Base-by-base conservation (phyloP, 2,113 vertebrate genomes). In the Trochalopteron elliotii region DNA sequence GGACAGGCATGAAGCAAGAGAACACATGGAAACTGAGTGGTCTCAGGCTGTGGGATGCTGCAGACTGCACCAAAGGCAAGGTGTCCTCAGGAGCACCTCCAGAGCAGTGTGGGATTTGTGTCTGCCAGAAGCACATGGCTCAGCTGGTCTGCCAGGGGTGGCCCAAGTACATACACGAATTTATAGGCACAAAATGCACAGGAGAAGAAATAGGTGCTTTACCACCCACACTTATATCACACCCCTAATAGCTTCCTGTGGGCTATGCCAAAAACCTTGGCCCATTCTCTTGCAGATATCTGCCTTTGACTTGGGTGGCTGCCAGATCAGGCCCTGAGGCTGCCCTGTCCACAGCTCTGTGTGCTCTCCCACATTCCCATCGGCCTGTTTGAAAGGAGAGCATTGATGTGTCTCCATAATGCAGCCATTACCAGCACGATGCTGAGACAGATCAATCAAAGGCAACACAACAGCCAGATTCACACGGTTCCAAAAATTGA, bases 331-430 rank as follows among this genome's bases (percentile, higher is more conserved):
- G 65, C 82, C 91, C 86, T 3, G 76, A 65, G 94, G 95, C 93
- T 61, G 85, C 79, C 78, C 69, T 45, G 75, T 1, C 65, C 59
- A 11, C 65, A 56, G 77, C 18, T 4, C 70, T 53, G 60, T 49
- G 94, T n/a, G 25, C 49, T 78, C 71, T 71, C 12, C 72, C 91
- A 68, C 3, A 0, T 71, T 60, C 50, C 83, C 30, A 63, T 52
- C 30, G 0, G 79, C 6, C 61, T 10, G 0, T 69, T 10, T 94
- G 71, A 94, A 94, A 97, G 90, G 56, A 91, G 44, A 71, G 83
- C 85, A 95, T 86, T 94, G 95, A 93, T 67, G 90, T 81, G 65
- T 16, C 88, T 93, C 93, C 49, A 84, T 93, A 90, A 94, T 82
- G 93, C 83, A 77, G 74, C 90, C 92, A 93, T 96, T 96, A 93